These are phyloP conservation scores for Cyprinodon diabolis DNA, from an alignment of 2,797 vertebrate species.

Conservation along the genomic window DNA sequence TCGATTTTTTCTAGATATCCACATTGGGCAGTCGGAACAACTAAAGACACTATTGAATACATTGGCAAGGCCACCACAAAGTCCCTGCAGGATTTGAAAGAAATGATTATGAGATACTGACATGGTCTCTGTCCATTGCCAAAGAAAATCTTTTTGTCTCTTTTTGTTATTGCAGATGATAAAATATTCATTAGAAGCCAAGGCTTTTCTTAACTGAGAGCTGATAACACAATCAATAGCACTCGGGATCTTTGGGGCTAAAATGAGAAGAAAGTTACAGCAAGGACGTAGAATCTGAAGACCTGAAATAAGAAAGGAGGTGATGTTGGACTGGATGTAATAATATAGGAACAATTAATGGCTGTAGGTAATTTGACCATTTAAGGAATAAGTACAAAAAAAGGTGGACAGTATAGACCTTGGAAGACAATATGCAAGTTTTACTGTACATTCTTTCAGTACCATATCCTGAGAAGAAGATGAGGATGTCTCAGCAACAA, in stretches of 20 bases:
- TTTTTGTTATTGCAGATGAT: neutral
- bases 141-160: neutral
- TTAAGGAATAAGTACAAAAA: neutral
- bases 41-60: conserved; percentile 6
- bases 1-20: conserved; percentile 7
- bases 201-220: conserved; percentile 14
- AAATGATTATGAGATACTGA: conserved; percentile 10
- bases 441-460: neutral
- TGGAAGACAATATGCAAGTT: conserved; percentile 12
- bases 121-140: conserved; percentile 16
- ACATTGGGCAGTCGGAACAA: conserved; percentile 1
- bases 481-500: neutral
- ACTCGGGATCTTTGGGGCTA: conserved; percentile 6
- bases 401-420: neutral
- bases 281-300: conserved; percentile 25
- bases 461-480: neutral
- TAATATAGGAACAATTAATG: conserved; percentile 11
- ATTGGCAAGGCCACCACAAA: neutral
- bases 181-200: conserved; percentile 11
- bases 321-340: conserved; percentile 10
- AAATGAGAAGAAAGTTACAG: conserved; percentile 16
- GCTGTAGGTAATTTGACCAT: conserved; percentile 2
- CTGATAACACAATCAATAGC: conserved; percentile 22
- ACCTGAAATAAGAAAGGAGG: conserved; percentile 8
- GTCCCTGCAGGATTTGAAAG: neutral